These are phyloP conservation scores for Tipula confusa DNA, from an alignment of 2,888 invertebrate species.

Conservation along the genomic window DNA sequence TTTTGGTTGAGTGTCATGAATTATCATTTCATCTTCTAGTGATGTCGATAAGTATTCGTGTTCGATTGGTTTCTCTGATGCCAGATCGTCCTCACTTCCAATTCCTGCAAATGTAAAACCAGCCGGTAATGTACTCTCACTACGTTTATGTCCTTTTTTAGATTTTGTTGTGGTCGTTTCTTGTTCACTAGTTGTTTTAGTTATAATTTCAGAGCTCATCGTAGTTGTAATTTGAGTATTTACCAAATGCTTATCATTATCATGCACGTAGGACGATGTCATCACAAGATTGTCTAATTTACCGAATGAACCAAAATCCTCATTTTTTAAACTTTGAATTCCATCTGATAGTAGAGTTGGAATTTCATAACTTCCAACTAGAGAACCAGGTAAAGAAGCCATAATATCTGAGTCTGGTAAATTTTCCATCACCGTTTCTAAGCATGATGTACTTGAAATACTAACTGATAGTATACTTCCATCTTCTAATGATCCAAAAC, in stretches of 20 bases:
- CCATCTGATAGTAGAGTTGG: conserved; percentile 37
- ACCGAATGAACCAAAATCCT: neutral
- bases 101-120: conserved; percentile 39
- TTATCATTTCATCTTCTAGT: conserved; percentile 46
- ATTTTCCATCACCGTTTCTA: conserved; percentile 49
- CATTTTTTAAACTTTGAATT: conserved; percentile 35
- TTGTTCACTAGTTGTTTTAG: conserved; percentile 38
- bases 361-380: conserved; percentile 46
- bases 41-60: conserved; percentile 39
- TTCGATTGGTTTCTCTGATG: conserved; percentile 26
- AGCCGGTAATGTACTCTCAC: conserved; percentile 51
- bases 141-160: conserved; percentile 54
- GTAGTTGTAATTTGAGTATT: conserved; percentile 40
- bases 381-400: conserved; percentile 47
- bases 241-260: conserved; percentile 34
- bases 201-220: conserved; percentile 38
- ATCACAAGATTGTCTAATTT: conserved; percentile 37
- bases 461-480: conserved; percentile 57
- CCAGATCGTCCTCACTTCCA: conserved; percentile 42
- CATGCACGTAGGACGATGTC: conserved; percentile 42
- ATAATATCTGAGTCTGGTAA: conserved; percentile 43
- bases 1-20: conserved; percentile 38
- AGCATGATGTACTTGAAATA: conserved; percentile 56
- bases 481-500: conserved; percentile 55
- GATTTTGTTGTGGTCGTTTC: conserved; percentile 40